Conservation (phyloP, 2,888 invertebrate species). For the Brachylomia viminalis region DNA sequence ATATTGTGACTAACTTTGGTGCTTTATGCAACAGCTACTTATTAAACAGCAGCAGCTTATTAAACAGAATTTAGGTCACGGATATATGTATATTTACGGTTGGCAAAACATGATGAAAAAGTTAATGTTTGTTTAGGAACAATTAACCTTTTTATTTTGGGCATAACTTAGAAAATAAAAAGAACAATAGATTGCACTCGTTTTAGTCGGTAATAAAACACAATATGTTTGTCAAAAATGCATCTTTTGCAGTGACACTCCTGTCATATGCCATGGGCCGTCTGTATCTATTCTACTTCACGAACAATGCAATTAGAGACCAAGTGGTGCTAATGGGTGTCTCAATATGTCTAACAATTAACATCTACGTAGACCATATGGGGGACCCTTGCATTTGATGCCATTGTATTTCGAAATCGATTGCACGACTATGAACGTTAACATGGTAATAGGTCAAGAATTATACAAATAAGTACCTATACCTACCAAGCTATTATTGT, state of each 20-base stretch:
- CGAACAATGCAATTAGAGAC: conserved; percentile 82
- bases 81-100: background rate
- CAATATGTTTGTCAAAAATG: conserved; percentile 43
- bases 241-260: conserved; percentile 52
- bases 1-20: background rate
- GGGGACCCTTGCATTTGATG: conserved; percentile 65
- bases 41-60: background rate
- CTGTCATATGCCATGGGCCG: conserved; percentile 62
- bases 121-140: background rate
- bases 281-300: conserved; percentile 69
- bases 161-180: conserved; percentile 21
- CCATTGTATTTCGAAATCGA: conserved; percentile 60
- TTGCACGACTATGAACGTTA: conserved; percentile 31
- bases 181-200: conserved; percentile 49
- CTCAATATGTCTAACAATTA: conserved; percentile 70
- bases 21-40: background rate
- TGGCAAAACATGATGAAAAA: conserved; percentile 1
- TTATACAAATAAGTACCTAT: background rate
- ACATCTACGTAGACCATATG: conserved; percentile 65
- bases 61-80: conserved; percentile 13
- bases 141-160: conserved; percentile 29
- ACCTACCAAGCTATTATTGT: background rate
- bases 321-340: conserved; percentile 54
- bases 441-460: conserved; percentile 35
- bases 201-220: conserved; percentile 28